A percentile compares a stretch with the other conserved stretches of the same genome.
phyloP scores from a whole-genome alignment of 2,888 invertebrate genomes.

The Andrena flavipes region DNA sequence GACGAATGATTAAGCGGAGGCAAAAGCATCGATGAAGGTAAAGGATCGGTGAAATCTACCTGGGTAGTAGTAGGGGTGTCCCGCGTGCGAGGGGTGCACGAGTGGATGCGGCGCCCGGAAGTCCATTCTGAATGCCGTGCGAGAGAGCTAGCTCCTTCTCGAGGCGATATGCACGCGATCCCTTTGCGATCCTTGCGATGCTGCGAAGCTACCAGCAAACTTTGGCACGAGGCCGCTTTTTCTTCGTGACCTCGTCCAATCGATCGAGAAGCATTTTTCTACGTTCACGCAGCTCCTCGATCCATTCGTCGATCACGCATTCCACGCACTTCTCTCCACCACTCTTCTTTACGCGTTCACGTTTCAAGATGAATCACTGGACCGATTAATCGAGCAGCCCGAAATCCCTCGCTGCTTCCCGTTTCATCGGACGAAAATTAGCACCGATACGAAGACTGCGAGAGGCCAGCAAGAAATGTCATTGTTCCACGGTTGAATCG shows the following conservation, averaged over 20 bases:
- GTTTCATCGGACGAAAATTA: constrained; percentile 6
- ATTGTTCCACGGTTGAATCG: constrained; percentile 39
- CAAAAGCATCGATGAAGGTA: background rate
- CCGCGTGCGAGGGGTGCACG: constrained; percentile 81
- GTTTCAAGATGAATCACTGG: constrained; percentile 37
- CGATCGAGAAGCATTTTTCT: constrained; percentile 65
- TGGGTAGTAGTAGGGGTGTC: constrained; percentile 82
- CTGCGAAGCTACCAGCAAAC: constrained; percentile 48
- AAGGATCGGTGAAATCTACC: constrained; percentile 61
- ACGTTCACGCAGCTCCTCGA: constrained; percentile 9
- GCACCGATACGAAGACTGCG: background rate
- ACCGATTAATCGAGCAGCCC: constrained; percentile 17
- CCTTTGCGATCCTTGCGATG: constrained; percentile 17
- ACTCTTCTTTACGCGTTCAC: background rate
- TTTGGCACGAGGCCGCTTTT: constrained; percentile 59
- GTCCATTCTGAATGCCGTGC: constrained; percentile 77
- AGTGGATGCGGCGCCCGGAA: constrained; percentile 83
- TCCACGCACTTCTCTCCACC: constrained; percentile 10
- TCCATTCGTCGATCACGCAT: constrained; percentile 34
- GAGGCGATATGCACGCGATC: constrained; percentile 27
- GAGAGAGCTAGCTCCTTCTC: constrained; percentile 27
- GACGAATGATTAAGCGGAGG: too few relatives aligned
- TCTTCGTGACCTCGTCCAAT: constrained; percentile 46
- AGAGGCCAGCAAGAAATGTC: constrained; percentile 29
- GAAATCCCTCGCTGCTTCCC: background rate